phyloP scores from a whole-genome alignment of 2,113 vertebrate genomes.

The Microcebus tavaratra region DNA sequence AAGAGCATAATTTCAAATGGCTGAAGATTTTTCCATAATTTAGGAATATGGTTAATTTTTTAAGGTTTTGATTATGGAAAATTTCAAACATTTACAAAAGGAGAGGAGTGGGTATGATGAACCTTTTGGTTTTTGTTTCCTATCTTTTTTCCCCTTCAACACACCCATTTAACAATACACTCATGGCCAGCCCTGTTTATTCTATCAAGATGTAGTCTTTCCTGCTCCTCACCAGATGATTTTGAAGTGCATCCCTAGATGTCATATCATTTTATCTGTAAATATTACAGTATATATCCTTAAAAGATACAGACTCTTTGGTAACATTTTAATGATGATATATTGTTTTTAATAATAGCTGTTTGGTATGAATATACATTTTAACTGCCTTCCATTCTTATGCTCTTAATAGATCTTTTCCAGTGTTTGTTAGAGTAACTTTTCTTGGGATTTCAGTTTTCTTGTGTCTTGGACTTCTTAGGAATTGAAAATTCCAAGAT shows the following conservation, averaged over 20 bases:
- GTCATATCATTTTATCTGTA: not conserved
- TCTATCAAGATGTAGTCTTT: fast-evolving
- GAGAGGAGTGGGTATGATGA: not conserved
- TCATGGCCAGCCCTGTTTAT: not conserved
- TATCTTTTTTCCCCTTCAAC: too few species aligned
- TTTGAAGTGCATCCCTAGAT: not conserved
- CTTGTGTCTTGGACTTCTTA: not conserved
- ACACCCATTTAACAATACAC: not conserved
- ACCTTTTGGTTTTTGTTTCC: too few species aligned
- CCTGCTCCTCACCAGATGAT: too few species aligned
- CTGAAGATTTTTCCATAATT: not conserved
- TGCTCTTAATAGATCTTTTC: not conserved
- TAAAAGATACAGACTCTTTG: not conserved
- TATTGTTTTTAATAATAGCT: not conserved
- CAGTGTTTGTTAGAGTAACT: not conserved
- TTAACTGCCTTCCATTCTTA: not conserved
- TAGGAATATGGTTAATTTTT: not conserved
- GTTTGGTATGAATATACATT: not conserved
- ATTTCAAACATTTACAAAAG: not conserved
- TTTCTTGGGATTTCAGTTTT: not conserved
- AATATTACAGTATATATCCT: not conserved
- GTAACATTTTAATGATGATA: not conserved
- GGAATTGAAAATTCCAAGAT: not conserved
- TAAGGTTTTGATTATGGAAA: not conserved
- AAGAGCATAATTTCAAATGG: not conserved